Evolutionary conservation across 92 coral and sea anemone genomes (phyloP).

Genomic region (Pocillopora grandis): DNA sequence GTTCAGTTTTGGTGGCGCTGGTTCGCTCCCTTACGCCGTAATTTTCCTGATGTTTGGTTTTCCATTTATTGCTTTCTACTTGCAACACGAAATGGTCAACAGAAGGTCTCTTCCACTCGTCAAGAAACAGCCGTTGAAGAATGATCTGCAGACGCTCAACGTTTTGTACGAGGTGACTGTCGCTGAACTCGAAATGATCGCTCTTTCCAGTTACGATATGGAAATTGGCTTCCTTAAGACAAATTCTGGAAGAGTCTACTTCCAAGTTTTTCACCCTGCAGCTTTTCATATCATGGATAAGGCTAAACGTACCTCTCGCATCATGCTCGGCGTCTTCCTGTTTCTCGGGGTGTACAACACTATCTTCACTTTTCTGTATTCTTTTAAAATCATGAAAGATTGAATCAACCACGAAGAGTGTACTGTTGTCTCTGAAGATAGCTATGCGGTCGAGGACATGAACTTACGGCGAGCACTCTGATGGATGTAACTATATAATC

Average conservation of each 20-base stretch:
- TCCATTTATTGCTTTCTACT: not conserved
- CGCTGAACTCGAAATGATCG: no score
- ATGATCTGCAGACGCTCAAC: no score
- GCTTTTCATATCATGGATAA: constrained; percentile 27
- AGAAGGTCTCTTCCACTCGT: not conserved
- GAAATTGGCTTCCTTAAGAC: no score
- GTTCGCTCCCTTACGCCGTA: not conserved
- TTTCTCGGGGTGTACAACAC: constrained; percentile 1
- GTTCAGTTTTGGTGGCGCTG: constrained; percentile 18
- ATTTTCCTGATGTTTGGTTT: not conserved
- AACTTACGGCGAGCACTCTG: no score
- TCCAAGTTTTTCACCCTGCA: constrained; percentile 24
- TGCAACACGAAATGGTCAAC: not conserved
- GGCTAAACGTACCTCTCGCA: constrained; percentile 19
- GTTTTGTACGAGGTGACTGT: no score
- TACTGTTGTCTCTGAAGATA: no score
- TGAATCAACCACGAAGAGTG: not conserved
- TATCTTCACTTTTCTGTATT: constrained; percentile 12
- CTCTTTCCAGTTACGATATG: no score
- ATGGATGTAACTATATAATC: no score
- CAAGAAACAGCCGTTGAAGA: no score
- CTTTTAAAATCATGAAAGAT: constrained; percentile 1
- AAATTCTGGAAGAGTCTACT: no score
- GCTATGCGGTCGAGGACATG: no score
- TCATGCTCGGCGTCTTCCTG: constrained; percentile 2